These are phyloP conservation scores for Dasypogon diadema DNA, from an alignment of 2,888 invertebrate genomes.

Conservation along the genomic window DNA sequence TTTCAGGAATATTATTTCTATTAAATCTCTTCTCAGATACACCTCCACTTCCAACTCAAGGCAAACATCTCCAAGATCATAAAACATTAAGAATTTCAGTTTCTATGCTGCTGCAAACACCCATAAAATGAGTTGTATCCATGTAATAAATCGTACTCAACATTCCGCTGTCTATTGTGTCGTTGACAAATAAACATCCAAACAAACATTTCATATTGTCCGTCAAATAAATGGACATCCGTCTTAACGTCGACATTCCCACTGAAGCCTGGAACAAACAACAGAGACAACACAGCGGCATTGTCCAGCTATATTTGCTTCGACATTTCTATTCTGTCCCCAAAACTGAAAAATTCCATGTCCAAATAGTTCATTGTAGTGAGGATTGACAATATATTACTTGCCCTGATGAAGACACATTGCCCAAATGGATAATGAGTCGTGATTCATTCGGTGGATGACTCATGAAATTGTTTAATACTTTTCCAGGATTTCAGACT, in stretches of 20 bases:
- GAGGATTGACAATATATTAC: slow-evolving; percentile 24
- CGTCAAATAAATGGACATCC: slow-evolving; percentile 33
- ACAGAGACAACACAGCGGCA: slow-evolving; percentile 10
- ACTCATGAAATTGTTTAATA: neutral
- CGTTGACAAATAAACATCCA: slow-evolving; percentile 3
- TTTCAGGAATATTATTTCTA: too few relatives aligned
- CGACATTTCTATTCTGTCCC: slow-evolving; percentile 1
- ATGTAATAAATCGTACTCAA: slow-evolving; percentile 30
- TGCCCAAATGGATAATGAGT: neutral
- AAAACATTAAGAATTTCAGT: too few relatives aligned
- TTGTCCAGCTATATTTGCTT: slow-evolving; percentile 28
- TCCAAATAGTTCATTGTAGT: slow-evolving; percentile 38
- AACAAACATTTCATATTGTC: slow-evolving; percentile 37
- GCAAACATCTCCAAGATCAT: too few relatives aligned
- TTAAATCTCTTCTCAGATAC: neutral
- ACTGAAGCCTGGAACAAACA: neutral
- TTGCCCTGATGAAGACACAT: slow-evolving; percentile 6
- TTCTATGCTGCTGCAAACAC: neutral
- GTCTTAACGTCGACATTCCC: slow-evolving; percentile 21
- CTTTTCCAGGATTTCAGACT: neutral
- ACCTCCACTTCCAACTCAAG: neutral
- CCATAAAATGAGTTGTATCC: neutral
- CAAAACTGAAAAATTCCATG: slow-evolving; percentile 25
- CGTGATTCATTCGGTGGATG: slow-evolving; percentile 7
- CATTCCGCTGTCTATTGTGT: slow-evolving; percentile 9